Conservation (phyloP, 2,888 invertebrate species). For the Latheticus oryzae region DNA sequence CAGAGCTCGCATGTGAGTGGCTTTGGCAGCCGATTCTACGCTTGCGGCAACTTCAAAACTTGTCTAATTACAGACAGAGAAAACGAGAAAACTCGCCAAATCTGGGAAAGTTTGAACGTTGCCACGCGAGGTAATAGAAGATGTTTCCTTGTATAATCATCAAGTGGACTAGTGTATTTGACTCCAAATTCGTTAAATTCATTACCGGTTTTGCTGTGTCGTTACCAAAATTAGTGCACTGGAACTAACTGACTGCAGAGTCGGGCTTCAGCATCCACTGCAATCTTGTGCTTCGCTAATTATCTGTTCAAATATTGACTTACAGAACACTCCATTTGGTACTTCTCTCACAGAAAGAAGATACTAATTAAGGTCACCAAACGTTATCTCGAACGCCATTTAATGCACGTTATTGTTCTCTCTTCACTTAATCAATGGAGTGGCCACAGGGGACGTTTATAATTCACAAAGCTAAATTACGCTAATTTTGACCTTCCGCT, state of each 20-base stretch:
- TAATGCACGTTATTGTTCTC: too few relatives aligned
- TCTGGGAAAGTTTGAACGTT: constrained; percentile 55
- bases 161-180: constrained; percentile 41
- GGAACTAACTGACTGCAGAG: constrained; percentile 13
- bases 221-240: constrained; percentile 26
- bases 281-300: constrained; percentile 28
- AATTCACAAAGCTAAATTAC: too few relatives aligned
- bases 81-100: constrained; percentile 59
- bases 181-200: constrained; percentile 31
- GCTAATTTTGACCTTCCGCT: too few relatives aligned
- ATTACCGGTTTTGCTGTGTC: constrained; percentile 23
- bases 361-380: constrained; percentile 7
- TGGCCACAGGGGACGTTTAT: too few relatives aligned
- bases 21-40: constrained; percentile 54
- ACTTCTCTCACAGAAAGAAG: constrained; percentile 5
- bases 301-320: constrained; percentile 40
- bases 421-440: too few relatives aligned
- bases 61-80: constrained; percentile 59
- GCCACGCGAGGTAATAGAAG: constrained; percentile 53
- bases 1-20: constrained; percentile 43
- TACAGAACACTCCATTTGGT: constrained; percentile 16
- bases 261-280: constrained; percentile 20
- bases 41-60: constrained; percentile 56
- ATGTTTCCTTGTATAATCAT: constrained; percentile 46
- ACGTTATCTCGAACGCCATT: too few relatives aligned